These are phyloP conservation scores for Aptenodytes forsteri DNA, from an alignment of 2,113 vertebrate species.

Conservation along the genomic window DNA sequence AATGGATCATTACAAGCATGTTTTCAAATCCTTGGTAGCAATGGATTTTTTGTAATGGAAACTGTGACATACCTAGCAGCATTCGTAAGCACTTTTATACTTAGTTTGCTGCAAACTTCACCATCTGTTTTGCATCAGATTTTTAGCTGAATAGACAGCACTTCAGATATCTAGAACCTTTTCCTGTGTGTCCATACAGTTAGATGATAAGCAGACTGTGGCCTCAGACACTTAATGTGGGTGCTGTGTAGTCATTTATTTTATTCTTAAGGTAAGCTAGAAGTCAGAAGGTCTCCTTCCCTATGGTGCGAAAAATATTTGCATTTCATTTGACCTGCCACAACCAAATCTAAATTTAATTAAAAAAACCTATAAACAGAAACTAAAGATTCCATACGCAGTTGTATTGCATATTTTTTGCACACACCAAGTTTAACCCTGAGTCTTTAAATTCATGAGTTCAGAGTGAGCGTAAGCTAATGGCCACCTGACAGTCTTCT, in stretches of 20 bases:
- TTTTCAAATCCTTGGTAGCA: not conserved
- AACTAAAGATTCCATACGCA: not conserved
- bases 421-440: not conserved
- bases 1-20: not conserved
- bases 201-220: not conserved
- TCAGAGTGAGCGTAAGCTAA: not conserved
- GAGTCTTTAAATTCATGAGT: not conserved
- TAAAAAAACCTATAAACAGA: not conserved
- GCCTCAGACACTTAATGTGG: not conserved
- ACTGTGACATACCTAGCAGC: not conserved
- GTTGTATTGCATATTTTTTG: not conserved
- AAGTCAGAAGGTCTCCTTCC: not conserved
- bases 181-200: not conserved
- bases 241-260: not conserved
- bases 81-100: not conserved
- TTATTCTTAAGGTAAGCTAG: not conserved
- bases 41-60: slow-evolving; percentile 1
- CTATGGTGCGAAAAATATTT: not conserved
- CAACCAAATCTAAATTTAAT: not conserved
- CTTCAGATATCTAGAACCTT: not conserved
- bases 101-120: not conserved
- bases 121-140: not conserved
- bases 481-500: not conserved
- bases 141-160: not conserved
- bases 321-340: not conserved